A percentile compares a stretch with the other conserved stretches of the same genome.
These are phyloP conservation scores for Loripinus fragilis DNA, from an alignment of 2,888 invertebrate species.

Conservation along the genomic window DNA sequence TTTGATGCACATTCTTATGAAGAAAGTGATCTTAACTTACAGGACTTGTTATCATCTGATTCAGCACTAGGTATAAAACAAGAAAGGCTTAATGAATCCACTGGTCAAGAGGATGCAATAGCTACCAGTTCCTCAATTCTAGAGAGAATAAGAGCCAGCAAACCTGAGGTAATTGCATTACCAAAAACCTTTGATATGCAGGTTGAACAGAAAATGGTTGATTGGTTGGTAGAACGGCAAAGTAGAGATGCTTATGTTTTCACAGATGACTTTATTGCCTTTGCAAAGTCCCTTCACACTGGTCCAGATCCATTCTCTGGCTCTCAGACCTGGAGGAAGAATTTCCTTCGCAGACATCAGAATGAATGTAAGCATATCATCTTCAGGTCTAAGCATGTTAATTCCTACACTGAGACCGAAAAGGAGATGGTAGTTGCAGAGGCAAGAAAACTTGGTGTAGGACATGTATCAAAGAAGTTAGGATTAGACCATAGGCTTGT, in stretches of 20 bases:
- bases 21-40: not conserved
- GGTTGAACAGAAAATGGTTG: constrained; percentile 53
- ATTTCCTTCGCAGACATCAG: constrained; percentile 52
- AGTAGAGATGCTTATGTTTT: constrained; percentile 53
- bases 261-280: constrained; percentile 56
- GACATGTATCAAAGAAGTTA: not conserved
- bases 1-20: constrained; percentile 19
- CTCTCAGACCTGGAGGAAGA: constrained; percentile 59
- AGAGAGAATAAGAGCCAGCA: constrained; percentile 36
- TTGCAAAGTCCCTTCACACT: constrained; percentile 50
- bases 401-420: constrained; percentile 49
- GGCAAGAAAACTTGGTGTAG: constrained; percentile 48
- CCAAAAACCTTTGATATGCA: constrained; percentile 52
- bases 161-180: constrained; percentile 51
- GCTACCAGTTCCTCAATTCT: constrained; percentile 24
- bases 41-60: not conserved
- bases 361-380: constrained; percentile 40
- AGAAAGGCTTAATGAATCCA: constrained; percentile 10
- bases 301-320: constrained; percentile 56
- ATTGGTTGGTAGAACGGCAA: constrained; percentile 50
- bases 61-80: not conserved
- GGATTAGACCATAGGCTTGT: constrained; percentile 11
- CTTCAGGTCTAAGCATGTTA: constrained; percentile 58
- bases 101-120: not conserved
- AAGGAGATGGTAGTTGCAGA: constrained; percentile 42